Evolutionary conservation across 2,113 vertebrate species (phyloP).

Genomic region (Chionomys nivalis): DNA sequence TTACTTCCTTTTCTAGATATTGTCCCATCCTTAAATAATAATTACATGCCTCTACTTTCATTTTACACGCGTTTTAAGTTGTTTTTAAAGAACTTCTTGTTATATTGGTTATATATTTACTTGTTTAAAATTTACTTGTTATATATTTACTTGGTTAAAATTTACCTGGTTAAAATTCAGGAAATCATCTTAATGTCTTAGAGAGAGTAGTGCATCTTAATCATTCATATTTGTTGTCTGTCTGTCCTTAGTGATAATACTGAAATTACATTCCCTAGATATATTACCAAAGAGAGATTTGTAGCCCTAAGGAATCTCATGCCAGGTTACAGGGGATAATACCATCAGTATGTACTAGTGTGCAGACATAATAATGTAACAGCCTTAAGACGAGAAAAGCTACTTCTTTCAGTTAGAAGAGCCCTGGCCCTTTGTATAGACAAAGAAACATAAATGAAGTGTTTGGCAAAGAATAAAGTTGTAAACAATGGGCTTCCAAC

Average conservation of each 20-base stretch:
- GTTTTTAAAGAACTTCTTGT: neutral
- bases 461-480: conserved; percentile 56
- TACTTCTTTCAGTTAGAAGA: conserved; percentile 31
- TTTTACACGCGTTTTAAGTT: neutral
- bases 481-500: conserved; percentile 41
- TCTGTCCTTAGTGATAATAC: conserved; percentile 7
- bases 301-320: neutral
- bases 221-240: neutral
- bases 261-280: neutral
- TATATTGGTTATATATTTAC: neutral
- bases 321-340: neutral
- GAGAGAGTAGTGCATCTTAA: neutral
- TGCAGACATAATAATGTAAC: neutral
- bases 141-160: too few species aligned
- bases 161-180: neutral
- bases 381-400: neutral
- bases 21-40: neutral
- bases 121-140: neutral
- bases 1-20: neutral
- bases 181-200: neutral
- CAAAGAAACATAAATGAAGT: conserved; percentile 60
- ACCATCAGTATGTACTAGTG: neutral
- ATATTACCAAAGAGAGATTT: neutral
- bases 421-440: conserved; percentile 27
- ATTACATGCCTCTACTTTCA: neutral